A percentile compares a stretch with the other conserved stretches of the same genome.
phyloP scores from a whole-genome alignment of 2,113 vertebrate species.

The Lycaon pictus region DNA sequence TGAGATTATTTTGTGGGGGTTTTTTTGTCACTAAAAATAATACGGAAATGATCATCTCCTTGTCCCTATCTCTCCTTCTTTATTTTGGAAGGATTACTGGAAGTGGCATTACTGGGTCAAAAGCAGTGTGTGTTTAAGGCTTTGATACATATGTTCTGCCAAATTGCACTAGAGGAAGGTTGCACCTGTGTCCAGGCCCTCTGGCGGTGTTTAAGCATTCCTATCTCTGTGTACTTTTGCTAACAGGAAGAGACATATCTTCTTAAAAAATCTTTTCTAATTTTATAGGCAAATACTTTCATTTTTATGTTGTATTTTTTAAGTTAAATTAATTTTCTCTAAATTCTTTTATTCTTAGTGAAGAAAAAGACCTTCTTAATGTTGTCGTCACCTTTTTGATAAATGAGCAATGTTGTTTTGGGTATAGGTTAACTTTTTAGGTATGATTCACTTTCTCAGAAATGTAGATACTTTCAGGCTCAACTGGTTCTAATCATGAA shows the following conservation, averaged over 20 bases:
- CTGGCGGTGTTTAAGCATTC: neutral
- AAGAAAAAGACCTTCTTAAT: neutral
- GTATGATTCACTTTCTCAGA: neutral
- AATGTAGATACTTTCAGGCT: neutral
- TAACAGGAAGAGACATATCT: neutral
- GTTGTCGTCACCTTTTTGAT: neutral
- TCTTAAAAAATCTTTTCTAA: neutral
- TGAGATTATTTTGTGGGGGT: conserved; percentile 1
- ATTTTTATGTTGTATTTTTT: neutral
- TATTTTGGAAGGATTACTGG: neutral
- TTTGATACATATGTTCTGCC: neutral
- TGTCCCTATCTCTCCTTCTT: neutral
- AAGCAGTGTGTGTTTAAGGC: neutral
- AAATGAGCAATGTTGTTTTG: neutral
- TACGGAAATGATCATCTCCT: neutral
- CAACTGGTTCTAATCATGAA: neutral
- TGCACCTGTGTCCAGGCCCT: too few species aligned
- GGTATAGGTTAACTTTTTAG: neutral
- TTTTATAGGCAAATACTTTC: neutral
- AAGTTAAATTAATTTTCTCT: neutral
- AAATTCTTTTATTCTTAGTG: neutral
- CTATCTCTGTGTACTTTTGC: neutral
- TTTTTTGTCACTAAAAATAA: conserved; percentile 21
- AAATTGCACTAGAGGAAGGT: neutral
- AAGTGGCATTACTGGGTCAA: neutral